Evolutionary conservation across 2,797 vertebrate species (phyloP).

Genomic region (Lithobates pipiens): DNA sequence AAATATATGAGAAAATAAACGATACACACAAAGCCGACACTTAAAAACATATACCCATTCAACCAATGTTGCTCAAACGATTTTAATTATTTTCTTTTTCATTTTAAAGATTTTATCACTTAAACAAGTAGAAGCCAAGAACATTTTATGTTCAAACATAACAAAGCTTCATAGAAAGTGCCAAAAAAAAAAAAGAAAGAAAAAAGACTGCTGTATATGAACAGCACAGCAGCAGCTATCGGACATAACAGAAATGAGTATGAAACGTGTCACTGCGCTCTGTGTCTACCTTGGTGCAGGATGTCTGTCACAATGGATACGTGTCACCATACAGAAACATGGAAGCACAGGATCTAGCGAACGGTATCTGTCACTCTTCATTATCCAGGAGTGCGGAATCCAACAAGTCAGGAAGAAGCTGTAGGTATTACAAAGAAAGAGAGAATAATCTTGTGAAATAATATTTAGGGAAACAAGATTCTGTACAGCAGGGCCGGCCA

Average conservation of each 20-base stretch:
- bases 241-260: not conserved
- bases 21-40: too few species aligned
- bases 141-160: not conserved
- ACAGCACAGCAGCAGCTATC: too few species aligned
- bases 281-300: not conserved
- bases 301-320: not conserved
- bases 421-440: conserved; percentile 62
- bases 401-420: conserved; percentile 79
- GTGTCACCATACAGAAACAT: not conserved
- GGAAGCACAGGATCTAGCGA: not conserved
- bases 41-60: too few species aligned
- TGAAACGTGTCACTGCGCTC: too few species aligned
- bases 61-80: too few species aligned
- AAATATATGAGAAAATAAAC: too few species aligned
- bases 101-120: not conserved
- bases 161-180: not conserved
- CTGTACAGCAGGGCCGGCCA: too few species aligned
- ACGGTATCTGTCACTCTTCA: conserved; percentile 61
- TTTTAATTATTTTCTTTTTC: too few species aligned
- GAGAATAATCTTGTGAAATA: not conserved
- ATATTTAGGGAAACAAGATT: too few species aligned
- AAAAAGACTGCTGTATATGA: not conserved
- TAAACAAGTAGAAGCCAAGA: not conserved
- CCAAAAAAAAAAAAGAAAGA: not conserved
- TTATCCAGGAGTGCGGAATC: conserved; percentile 70